Base-by-base conservation (phyloP, 2,888 invertebrate genomes). In the Cantharis rufa region DNA sequence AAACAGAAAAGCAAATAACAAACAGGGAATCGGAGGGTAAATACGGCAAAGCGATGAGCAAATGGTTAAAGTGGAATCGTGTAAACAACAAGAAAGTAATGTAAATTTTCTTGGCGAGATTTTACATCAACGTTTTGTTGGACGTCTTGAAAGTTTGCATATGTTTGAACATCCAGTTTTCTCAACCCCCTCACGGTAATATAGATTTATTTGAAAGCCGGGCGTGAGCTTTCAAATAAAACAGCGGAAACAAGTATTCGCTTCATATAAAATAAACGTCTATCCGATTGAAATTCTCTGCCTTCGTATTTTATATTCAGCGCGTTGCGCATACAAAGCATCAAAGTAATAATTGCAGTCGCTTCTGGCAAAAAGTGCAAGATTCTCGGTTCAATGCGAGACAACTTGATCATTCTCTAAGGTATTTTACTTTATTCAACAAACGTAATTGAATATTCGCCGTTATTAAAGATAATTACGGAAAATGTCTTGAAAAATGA, bases 191-290 rank as follows among this genome's bases (percentile, higher is more conserved):
- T 27, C 71, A 18, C 69, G 69, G 75, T 72, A 75, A 75, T 75
- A 75, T 75, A 72, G 75, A 75, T 75, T 75, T 75, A 75, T 75
- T 75, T 72, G 75, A 75, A 75, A 75, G 72, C 71, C 75, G 75
- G 71, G 72, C 75, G 75, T 72, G 75, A 75, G 75, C 75, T 71
- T 75, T 75, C 75, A 72, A 75, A 75, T 75, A 75, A 75, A 75
- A 75, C 75, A 75, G 72, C 75, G 75, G 75, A 75, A 75, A 75
- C 75, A 75, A 75, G 75, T 72, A 75, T 75, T 75, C 75, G 75
- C 75, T 75, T 75, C 75, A 75, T 75, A 75, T 75, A 75, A 75
- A 75, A 75, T 75, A 75, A 75, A 75, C 75, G 75, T 75, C 72
- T 75, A 72, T 75, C 69, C 71, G 75, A 75, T 75, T 75, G 75